These are phyloP conservation scores for Caenorhabditis inopinata DNA, from an alignment of 1,140 invertebrate species.

Conservation along the genomic window DNA sequence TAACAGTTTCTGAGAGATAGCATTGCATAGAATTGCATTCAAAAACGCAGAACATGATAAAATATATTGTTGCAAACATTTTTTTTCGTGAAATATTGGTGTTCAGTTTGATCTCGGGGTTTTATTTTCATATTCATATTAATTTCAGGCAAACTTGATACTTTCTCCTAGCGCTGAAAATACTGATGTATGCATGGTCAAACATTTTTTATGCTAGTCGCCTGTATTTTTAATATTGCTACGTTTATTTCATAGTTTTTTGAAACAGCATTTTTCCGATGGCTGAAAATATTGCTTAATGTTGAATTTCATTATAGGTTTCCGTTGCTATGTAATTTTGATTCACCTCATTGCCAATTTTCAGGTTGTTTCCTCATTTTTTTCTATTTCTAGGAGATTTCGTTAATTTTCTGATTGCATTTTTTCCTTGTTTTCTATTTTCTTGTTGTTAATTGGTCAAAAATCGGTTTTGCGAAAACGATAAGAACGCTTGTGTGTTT, in stretches of 20 bases:
- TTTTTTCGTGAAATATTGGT: too few relatives aligned
- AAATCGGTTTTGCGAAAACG: background rate
- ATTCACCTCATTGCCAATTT: background rate
- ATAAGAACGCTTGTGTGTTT: conserved; percentile 1
- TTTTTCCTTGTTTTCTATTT: background rate
- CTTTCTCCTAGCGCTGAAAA: too few relatives aligned
- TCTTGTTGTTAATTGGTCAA: background rate
- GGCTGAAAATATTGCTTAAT: too few relatives aligned
- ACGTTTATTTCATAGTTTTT: too few relatives aligned
- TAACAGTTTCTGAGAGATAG: background rate
- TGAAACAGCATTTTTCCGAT: too few relatives aligned
- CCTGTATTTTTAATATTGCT: too few relatives aligned
- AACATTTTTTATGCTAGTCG: too few relatives aligned
- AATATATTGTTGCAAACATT: background rate
- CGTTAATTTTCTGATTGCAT: background rate
- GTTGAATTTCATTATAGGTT: background rate
- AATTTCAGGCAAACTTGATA: too few relatives aligned
- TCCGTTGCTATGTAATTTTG: background rate
- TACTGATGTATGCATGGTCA: too few relatives aligned
- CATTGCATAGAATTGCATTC: background rate
- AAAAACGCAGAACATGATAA: background rate
- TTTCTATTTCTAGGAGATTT: background rate
- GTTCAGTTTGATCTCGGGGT: too few relatives aligned
- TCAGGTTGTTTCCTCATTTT: background rate
- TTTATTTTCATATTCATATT: too few relatives aligned